Evolutionary conservation across 1,140 invertebrate species (phyloP), one percentile per base, ranked within the genome.

Genomic region (Drosophila seguyi): DNA sequence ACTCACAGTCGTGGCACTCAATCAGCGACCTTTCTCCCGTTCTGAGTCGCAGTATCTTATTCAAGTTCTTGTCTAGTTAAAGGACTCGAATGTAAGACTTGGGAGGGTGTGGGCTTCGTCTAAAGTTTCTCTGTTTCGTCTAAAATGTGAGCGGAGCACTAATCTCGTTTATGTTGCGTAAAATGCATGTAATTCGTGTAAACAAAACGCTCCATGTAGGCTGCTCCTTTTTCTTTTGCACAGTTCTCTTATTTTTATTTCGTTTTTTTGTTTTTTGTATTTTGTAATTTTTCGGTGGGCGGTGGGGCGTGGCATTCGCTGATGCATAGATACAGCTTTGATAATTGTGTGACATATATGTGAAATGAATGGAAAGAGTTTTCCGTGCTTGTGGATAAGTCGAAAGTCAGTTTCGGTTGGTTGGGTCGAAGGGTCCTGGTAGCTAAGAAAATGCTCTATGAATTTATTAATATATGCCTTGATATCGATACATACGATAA

Each of bases 151-250:
- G 75, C 76, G 81, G 57, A 67, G 83, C 83, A 87, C 84, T 87
- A 87, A 87, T 87, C 83, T 87, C 84, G 83, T 87, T 87, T 87
- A 87, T 87, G 83, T 87, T 83, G 83, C 83, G 83, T 87, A 87
- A 87, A 87, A 87, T 87, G 84, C 84, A 87, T 83, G 84, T 87
- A 87, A 87, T 87, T 82, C 67, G 84, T 88, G 79, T 87, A 87
- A 87, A 87, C 83, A 87, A 75, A 83, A 50, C 61, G 58, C 42
- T 39, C 22, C 22, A 34, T 34, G 45, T 68, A 65, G 65, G 65
- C 65, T 58, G 58, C 41, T 67, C 67, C 39, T 47, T 69, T 55
- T 14, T 16, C 6, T n/a, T 22, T 18, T 47, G 10, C n/a, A 20
- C 34, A 6, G n/a, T n/a, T 39, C 14, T 38, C 20, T 7, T 11